Evolutionary conservation across 2,797 vertebrate genomes (phyloP).

Genomic region (Tapera naevia): DNA sequence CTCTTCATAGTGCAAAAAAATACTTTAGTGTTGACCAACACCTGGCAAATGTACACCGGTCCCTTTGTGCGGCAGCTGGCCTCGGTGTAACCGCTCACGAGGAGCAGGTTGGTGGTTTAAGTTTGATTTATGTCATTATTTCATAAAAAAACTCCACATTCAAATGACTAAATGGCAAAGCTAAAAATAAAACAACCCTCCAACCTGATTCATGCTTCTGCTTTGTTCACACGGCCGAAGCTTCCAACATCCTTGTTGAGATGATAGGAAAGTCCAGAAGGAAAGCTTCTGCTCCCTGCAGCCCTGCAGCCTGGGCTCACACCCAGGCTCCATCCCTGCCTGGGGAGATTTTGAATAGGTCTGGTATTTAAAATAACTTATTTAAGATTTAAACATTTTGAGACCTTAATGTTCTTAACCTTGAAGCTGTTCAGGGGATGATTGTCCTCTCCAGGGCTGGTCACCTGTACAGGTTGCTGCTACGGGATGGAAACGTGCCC

Average conservation of each 20-base stretch:
- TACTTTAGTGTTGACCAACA: accelerated
- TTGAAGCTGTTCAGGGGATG: background rate
- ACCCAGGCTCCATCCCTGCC: accelerated
- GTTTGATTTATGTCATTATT: background rate
- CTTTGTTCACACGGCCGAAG: background rate
- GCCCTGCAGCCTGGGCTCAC: background rate
- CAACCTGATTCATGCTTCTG: background rate
- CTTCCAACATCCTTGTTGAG: background rate
- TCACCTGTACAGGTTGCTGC: too few species aligned
- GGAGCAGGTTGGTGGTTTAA: background rate
- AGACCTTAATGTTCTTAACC: background rate
- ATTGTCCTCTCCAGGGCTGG: background rate
- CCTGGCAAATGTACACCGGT: background rate
- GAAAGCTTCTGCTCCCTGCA: background rate
- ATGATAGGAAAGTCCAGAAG: background rate
- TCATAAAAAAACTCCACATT: background rate
- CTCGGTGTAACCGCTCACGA: accelerated
- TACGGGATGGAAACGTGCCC: background rate
- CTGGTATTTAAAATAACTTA: background rate
- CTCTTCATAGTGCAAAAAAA: background rate
- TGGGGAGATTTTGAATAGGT: background rate
- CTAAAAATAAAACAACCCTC: too few species aligned
- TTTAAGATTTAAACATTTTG: background rate
- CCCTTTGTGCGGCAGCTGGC: background rate
- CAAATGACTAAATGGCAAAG: background rate